These are phyloP conservation scores for Drosophila lutescens DNA, from an alignment of 2,888 invertebrate species.

Conservation along the genomic window DNA sequence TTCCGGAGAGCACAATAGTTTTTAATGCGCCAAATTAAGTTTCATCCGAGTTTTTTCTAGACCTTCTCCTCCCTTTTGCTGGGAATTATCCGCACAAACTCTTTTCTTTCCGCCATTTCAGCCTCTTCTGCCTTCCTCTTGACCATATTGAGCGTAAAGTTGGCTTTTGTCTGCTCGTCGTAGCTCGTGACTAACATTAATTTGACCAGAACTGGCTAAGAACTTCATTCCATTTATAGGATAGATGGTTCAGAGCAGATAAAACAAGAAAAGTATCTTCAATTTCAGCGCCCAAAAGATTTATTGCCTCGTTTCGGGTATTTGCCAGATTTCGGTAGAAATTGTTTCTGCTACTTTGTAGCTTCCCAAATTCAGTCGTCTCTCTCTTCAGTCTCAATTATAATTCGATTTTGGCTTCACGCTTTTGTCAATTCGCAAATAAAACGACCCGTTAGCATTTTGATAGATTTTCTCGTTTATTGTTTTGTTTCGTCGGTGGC, in stretches of 20 bases:
- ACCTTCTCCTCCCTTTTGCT: slow-evolving; percentile 14
- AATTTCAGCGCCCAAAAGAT: slow-evolving; percentile 56
- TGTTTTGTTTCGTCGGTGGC: slow-evolving; percentile 49
- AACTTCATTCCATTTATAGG: slow-evolving; percentile 47
- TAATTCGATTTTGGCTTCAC: slow-evolving; percentile 47
- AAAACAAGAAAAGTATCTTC: slow-evolving; percentile 46
- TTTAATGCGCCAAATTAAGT: slow-evolving; percentile 77
- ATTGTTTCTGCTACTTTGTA: slow-evolving; percentile 29
- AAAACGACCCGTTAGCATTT: slow-evolving; percentile 66
- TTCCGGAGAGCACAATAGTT: slow-evolving; percentile 62
- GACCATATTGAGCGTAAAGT: slow-evolving; percentile 50
- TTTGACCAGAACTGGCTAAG: slow-evolving; percentile 59
- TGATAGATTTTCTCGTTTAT: slow-evolving; percentile 62
- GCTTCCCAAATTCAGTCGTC: slow-evolving; percentile 3
- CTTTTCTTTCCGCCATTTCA: slow-evolving; percentile 16
- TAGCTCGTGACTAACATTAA: slow-evolving; percentile 75
- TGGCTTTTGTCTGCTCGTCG: slow-evolving; percentile 55
- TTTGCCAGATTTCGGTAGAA: slow-evolving; percentile 32
- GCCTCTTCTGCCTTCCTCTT: neutral
- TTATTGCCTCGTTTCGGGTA: slow-evolving; percentile 58
- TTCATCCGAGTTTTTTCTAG: slow-evolving; percentile 42
- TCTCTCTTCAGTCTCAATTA: slow-evolving; percentile 23
- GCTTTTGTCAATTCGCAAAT: slow-evolving; percentile 56
- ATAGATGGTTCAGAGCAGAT: slow-evolving; percentile 33
- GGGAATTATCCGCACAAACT: slow-evolving; percentile 29